These are phyloP conservation scores for Centrocercus urophasianus DNA, from an alignment of 2,113 vertebrate species.

Conservation along the genomic window DNA sequence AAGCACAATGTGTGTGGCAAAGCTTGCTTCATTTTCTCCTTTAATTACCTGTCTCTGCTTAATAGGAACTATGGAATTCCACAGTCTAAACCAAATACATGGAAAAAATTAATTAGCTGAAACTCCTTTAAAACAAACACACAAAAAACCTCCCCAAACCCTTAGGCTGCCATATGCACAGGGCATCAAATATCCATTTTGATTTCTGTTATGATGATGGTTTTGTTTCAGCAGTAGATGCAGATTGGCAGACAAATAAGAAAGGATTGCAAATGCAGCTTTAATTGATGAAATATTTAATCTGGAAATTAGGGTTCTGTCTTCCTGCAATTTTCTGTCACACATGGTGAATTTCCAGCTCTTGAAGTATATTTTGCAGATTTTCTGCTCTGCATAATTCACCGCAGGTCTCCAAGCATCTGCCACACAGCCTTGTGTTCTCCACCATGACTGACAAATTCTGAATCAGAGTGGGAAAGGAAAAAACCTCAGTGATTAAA, in stretches of 20 bases:
- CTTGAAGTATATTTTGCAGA: slow-evolving; percentile 44
- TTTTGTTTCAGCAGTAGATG: slow-evolving; percentile 32
- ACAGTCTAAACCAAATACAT: slow-evolving; percentile 25
- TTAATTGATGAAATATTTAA: slow-evolving; percentile 59
- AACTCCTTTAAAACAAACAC: slow-evolving; percentile 7
- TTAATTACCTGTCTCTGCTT: slow-evolving; percentile 14
- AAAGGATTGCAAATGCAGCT: slow-evolving; percentile 27
- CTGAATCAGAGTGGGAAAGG: neutral
- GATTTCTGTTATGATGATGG: slow-evolving; percentile 26
- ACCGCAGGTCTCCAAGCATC: neutral
- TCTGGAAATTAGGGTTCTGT: slow-evolving; percentile 49
- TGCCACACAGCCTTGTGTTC: slow-evolving; percentile 24
- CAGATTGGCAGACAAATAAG: slow-evolving; percentile 38
- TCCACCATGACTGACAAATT: slow-evolving; percentile 11
- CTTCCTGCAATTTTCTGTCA: slow-evolving; percentile 33
- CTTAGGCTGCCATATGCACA: slow-evolving; percentile 12
- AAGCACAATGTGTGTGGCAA: neutral
- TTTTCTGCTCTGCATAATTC: slow-evolving; percentile 50
- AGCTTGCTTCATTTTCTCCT: slow-evolving; percentile 13
- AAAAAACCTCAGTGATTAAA: neutral
- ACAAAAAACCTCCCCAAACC: neutral
- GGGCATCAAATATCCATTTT: neutral
- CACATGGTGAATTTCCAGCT: slow-evolving; percentile 11
- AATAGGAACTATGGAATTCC: slow-evolving; percentile 13
- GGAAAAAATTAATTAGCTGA: slow-evolving; percentile 43